These are phyloP conservation scores for Apocheima hispidaria DNA, from an alignment of 2,888 invertebrate genomes.

Conservation along the genomic window DNA sequence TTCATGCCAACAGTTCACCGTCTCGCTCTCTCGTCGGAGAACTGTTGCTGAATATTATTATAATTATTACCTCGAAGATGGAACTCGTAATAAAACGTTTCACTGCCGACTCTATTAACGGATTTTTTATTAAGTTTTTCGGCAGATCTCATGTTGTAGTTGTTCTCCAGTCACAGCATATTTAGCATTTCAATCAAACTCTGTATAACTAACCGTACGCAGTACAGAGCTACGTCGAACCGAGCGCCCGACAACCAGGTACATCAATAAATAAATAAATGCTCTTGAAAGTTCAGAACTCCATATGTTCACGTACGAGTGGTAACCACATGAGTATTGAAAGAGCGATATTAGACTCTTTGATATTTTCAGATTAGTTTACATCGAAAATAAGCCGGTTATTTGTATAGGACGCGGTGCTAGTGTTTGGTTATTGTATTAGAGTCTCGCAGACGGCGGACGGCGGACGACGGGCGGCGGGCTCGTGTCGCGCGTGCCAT, in stretches of 20 bases:
- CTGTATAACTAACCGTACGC: not conserved
- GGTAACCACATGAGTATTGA: not conserved
- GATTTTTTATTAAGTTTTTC: conserved; percentile 3
- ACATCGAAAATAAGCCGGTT: not conserved
- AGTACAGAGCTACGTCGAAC: not conserved
- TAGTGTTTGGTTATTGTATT: conserved; percentile 7
- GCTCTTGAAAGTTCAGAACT: not conserved
- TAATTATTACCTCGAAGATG: conserved; percentile 17
- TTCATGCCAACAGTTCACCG: no score
- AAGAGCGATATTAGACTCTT: conserved; percentile 2
- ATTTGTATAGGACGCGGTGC: conserved; percentile 9
- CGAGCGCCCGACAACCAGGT: no score
- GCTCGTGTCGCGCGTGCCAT: not conserved
- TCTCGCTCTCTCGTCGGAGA: not conserved
- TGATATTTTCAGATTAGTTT: conserved; percentile 10
- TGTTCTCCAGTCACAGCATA: not conserved
- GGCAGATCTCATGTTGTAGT: not conserved
- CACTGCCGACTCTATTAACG: conserved; percentile 8
- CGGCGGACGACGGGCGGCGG: no score
- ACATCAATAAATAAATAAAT: no score
- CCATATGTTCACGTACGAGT: not conserved
- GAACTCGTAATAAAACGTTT: conserved; percentile 4
- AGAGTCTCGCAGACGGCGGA: not conserved
- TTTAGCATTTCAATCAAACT: not conserved
- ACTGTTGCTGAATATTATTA: conserved; percentile 1